These are phyloP conservation scores for Acinonyx jubatus DNA, from an alignment of 2,113 vertebrate genomes.

Conservation along the genomic window DNA sequence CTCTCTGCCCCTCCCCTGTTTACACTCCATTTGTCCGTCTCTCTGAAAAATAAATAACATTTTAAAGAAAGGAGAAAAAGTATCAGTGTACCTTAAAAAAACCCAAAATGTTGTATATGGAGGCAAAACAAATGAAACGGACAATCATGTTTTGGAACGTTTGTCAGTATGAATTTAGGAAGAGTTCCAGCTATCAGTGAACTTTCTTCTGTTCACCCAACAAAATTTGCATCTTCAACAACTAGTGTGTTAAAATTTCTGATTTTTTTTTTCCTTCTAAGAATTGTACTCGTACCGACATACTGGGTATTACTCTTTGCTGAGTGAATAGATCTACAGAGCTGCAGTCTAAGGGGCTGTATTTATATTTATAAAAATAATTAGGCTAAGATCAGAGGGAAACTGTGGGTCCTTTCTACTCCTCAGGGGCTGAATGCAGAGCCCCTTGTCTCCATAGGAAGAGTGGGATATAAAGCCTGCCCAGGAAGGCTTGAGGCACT, in stretches of 20 bases:
- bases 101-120: neutral
- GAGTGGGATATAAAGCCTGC: neutral
- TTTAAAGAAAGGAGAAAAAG: neutral
- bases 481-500: constrained; percentile 37
- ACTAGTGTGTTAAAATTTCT: neutral
- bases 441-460: neutral
- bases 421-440: neutral
- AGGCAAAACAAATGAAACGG: neutral
- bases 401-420: neutral
- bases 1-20: too few relatives aligned
- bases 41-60: too few relatives aligned
- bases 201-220: neutral
- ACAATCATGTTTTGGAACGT: neutral
- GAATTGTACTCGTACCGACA: neutral
- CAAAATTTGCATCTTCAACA: neutral
- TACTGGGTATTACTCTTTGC: neutral
- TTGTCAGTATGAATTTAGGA: neutral
- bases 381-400: constrained; percentile 31
- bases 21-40: too few relatives aligned
- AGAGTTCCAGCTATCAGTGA: neutral
- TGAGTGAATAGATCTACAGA: neutral
- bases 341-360: neutral
- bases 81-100: neutral
- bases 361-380: constrained; percentile 43
- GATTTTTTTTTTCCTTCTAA: neutral